These are phyloP conservation scores for Loripinus fragilis DNA, from an alignment of 2,888 invertebrate species.

Conservation along the genomic window DNA sequence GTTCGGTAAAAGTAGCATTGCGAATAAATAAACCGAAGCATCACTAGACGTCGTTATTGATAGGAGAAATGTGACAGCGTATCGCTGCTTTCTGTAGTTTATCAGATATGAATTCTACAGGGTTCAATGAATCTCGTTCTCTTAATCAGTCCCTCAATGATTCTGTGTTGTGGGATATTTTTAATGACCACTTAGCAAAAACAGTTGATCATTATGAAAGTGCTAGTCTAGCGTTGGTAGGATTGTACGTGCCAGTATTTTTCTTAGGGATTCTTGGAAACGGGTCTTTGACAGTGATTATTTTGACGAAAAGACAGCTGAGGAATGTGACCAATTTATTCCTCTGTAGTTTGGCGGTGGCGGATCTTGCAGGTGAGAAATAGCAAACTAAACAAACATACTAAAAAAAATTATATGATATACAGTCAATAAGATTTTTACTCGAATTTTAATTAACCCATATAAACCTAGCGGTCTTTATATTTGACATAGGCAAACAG, in stretches of 20 bases:
- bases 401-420: too few relatives aligned
- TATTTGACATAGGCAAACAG: too few relatives aligned
- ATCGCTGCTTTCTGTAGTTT: neutral
- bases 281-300: neutral
- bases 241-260: constrained; percentile 14
- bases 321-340: constrained; percentile 16
- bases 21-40: neutral
- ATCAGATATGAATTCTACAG: constrained; percentile 1
- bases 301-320: neutral
- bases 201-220: neutral
- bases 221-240: constrained; percentile 1
- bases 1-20: neutral
- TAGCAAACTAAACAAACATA: too few relatives aligned
- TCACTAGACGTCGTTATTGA: too few relatives aligned
- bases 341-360: constrained; percentile 7
- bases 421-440: too few relatives aligned
- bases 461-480: too few relatives aligned
- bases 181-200: neutral
- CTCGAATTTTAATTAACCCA: too few relatives aligned
- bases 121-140: neutral
- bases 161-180: neutral
- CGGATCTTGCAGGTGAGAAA: constrained; percentile 18
- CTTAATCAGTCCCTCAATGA: neutral
- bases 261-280: constrained; percentile 10
- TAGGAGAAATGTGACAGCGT: neutral